Evolutionary conservation across 2,797 vertebrate genomes (phyloP).

Genomic region (Sylvilagus floridanus): DNA sequence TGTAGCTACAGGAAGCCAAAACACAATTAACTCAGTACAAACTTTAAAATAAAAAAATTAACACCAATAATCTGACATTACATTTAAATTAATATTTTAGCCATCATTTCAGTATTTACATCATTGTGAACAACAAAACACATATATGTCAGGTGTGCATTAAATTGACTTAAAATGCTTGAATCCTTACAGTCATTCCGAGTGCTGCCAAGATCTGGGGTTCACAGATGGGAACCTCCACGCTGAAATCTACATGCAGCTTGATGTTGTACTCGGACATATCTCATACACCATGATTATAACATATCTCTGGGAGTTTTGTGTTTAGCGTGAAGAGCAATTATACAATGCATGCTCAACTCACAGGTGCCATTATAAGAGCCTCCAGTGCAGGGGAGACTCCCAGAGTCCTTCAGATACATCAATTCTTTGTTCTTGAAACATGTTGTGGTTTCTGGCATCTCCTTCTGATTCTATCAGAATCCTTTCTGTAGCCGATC

Average conservation of each 20-base stretch:
- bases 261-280: conserved; percentile 65
- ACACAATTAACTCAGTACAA: neutral
- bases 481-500: neutral
- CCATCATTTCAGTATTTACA: conserved; percentile 41
- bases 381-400: conserved; percentile 62
- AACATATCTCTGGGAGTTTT: conserved; percentile 33
- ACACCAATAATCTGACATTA: conserved; percentile 1
- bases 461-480: conserved; percentile 36
- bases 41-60: neutral
- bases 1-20: neutral
- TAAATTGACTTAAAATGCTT: conserved; percentile 25
- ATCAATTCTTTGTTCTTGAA: conserved; percentile 51
- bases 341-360: neutral
- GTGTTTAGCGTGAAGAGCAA: neutral
- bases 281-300: conserved; percentile 39
- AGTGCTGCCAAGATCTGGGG: conserved; percentile 55
- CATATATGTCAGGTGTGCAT: neutral
- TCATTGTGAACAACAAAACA: conserved; percentile 23
- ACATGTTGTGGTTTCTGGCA: neutral
- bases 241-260: conserved; percentile 66
- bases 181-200: conserved; percentile 73
- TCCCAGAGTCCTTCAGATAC: conserved; percentile 34
- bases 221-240: neutral
- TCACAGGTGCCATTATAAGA: conserved; percentile 12
- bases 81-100: conserved; percentile 53